Percentiles rank a stretch among this genome's conserved stretches.
Evolutionary conservation across 2,797 vertebrate genomes (phyloP).

Genomic region (Acridotheres tristis): DNA sequence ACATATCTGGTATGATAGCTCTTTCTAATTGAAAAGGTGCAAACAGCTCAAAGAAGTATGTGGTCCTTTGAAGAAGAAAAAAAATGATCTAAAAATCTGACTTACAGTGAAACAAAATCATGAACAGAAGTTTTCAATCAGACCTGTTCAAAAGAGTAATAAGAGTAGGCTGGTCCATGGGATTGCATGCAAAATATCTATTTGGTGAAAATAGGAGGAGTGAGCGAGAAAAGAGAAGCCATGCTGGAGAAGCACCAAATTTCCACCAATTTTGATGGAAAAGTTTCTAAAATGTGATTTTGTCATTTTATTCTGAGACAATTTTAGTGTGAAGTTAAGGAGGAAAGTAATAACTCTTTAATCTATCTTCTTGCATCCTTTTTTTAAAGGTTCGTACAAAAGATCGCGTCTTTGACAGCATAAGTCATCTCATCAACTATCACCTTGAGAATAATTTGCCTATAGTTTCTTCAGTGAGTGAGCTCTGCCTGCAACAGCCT

Average conservation of each 20-base stretch:
- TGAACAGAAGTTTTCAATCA: background rate
- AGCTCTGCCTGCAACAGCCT: slow-evolving; percentile 95
- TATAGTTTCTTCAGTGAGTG: slow-evolving; percentile 94
- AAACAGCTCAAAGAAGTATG: background rate
- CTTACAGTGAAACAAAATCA: background rate
- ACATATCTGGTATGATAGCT: background rate
- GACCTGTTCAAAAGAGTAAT: background rate
- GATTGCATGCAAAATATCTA: background rate
- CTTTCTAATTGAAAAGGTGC: background rate
- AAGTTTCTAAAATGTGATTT: background rate
- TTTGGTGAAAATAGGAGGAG: background rate
- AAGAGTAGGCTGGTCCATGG: background rate
- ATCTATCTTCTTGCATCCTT: slow-evolving; percentile 16
- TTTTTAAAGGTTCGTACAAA: slow-evolving; percentile 91
- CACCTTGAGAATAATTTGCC: slow-evolving; percentile 95
- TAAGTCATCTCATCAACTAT: slow-evolving; percentile 95
- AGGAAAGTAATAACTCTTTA: background rate
- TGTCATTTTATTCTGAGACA: background rate
- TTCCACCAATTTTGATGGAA: background rate
- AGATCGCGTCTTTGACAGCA: slow-evolving; percentile 96
- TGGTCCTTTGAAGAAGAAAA: background rate
- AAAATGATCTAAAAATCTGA: background rate
- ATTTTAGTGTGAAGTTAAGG: background rate
- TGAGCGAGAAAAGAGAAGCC: background rate
- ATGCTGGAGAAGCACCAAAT: background rate